A percentile compares a stretch with the other conserved stretches of the same genome.
Evolutionary conservation across 2,113 vertebrate genomes (phyloP).

Genomic region (Coturnix japonica): DNA sequence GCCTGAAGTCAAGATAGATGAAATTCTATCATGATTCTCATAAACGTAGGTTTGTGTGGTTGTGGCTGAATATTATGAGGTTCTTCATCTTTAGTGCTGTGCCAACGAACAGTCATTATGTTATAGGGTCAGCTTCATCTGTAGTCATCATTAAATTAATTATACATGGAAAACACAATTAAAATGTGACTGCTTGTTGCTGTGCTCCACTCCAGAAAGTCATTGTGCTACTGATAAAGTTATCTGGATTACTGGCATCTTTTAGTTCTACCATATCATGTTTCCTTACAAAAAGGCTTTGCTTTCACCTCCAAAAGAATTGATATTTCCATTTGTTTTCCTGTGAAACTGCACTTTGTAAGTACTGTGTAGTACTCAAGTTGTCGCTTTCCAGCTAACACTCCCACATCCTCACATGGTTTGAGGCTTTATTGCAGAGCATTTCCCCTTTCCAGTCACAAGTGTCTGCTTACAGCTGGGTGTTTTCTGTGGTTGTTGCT

Average conservation of each 20-base stretch:
- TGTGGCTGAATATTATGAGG: neutral
- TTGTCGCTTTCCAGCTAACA: neutral
- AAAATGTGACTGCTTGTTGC: neutral
- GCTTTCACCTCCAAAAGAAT: neutral
- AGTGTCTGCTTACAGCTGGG: neutral
- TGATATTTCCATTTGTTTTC: neutral
- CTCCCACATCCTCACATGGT: neutral
- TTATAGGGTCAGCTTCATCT: neutral
- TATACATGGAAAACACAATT: neutral
- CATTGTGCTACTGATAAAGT: neutral
- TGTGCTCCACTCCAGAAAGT: neutral
- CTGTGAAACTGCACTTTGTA: neutral
- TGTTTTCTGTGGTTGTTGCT: constrained; percentile 18
- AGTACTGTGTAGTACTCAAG: neutral
- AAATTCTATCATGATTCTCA: rapidly evolving
- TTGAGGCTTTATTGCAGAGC: neutral
- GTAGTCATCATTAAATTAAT: neutral
- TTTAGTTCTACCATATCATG: neutral
- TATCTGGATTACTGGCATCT: neutral
- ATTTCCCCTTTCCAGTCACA: neutral
- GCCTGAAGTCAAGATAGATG: neutral
- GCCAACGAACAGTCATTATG: neutral
- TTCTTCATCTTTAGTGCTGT: neutral
- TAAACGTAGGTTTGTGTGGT: neutral
- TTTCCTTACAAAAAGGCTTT: neutral